Conservation (phyloP, 1,140 invertebrate species). For the Rhyacophila brunnea region DNA sequence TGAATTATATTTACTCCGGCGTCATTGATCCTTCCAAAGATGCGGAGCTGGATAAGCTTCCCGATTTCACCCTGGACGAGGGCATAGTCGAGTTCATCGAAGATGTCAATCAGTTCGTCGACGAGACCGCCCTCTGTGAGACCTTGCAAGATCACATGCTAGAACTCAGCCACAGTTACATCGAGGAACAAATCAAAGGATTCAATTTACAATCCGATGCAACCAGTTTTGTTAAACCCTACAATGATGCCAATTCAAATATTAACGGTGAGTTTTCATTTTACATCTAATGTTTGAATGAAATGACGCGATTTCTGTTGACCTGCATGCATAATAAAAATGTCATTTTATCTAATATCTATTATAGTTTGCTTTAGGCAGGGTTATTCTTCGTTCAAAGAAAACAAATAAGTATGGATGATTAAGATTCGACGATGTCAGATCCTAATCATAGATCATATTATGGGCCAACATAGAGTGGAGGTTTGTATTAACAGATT, state of each 20-base stretch:
- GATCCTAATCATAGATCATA: no score
- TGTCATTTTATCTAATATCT: no score
- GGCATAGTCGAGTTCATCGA: constrained; percentile 1
- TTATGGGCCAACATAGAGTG: no score
- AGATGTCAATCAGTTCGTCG: constrained; percentile 8
- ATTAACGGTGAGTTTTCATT: background rate
- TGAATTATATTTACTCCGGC: background rate
- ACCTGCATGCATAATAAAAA: no score
- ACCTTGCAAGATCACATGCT: constrained; percentile 1
- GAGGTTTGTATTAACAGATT: no score
- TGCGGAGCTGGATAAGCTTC: background rate
- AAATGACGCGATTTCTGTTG: no score
- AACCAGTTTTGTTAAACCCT: background rate
- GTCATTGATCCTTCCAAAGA: background rate
- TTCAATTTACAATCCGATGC: background rate
- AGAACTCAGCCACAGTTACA: constrained; percentile 5
- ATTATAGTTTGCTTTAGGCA: no score
- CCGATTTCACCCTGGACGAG: background rate
- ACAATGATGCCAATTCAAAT: background rate
- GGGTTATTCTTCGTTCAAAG: no score
- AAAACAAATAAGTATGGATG: no score
- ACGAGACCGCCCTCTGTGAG: constrained; percentile 7
- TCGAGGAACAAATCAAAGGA: background rate
- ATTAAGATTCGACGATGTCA: no score
- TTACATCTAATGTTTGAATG: no score